These are phyloP conservation scores for Papilio machaon DNA, from an alignment of 1,140 invertebrate genomes.

Conservation along the genomic window DNA sequence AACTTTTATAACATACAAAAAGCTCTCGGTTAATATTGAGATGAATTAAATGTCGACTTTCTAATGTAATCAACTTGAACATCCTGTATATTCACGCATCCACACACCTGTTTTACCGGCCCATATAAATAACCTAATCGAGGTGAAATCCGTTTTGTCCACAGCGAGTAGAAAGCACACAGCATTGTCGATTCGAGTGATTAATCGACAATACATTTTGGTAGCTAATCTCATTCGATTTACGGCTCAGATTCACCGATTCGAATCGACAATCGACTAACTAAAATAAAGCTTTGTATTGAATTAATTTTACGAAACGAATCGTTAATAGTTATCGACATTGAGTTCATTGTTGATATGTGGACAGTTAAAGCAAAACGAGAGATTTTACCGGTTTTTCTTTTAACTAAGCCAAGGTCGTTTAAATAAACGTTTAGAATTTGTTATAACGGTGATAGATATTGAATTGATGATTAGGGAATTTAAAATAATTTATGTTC, in stretches of 20 bases:
- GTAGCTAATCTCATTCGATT: slow-evolving; percentile 68
- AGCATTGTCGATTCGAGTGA: slow-evolving; percentile 52
- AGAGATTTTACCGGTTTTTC: slow-evolving; percentile 31
- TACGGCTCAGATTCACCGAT: slow-evolving; percentile 60
- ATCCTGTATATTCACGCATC: slow-evolving; percentile 53
- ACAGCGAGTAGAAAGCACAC: slow-evolving; percentile 62
- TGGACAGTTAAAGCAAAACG: slow-evolving; percentile 20
- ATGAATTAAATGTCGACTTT: slow-evolving; percentile 8
- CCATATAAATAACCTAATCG: slow-evolving; percentile 71
- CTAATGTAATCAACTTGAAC: slow-evolving; percentile 39
- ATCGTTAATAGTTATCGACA: slow-evolving; percentile 24
- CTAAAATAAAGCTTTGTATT: slow-evolving; percentile 32
- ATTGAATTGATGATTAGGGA: slow-evolving; percentile 15
- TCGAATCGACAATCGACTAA: slow-evolving; percentile 32
- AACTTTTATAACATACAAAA: not conserved
- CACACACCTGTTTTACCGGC: slow-evolving; percentile 68
- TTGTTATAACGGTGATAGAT: slow-evolving; percentile 15
- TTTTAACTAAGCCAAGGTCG: slow-evolving; percentile 29
- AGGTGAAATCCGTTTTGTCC: slow-evolving; percentile 72
- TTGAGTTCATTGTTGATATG: slow-evolving; percentile 23
- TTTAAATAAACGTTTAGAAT: slow-evolving; percentile 19
- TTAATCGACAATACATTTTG: slow-evolving; percentile 58
- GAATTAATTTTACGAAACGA: slow-evolving; percentile 35
- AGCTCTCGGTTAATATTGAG: not conserved
- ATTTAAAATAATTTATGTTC: slow-evolving; percentile 14